These are phyloP conservation scores for Pasiphila rectangulata DNA, from an alignment of 2,888 invertebrate species.

Conservation along the genomic window DNA sequence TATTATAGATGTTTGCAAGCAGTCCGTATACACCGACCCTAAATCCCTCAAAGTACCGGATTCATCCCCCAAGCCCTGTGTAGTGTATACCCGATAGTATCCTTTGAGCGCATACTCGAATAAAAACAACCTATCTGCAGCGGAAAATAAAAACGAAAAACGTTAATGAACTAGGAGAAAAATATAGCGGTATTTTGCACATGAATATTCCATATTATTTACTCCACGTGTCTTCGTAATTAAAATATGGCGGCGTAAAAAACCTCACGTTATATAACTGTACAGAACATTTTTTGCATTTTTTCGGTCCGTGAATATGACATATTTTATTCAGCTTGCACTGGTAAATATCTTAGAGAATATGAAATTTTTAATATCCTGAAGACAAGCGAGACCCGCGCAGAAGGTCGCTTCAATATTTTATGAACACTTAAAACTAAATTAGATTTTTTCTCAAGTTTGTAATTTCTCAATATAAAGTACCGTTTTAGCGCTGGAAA, in stretches of 20 bases:
- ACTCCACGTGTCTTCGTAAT: constrained; percentile 33
- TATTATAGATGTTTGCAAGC: too few species aligned
- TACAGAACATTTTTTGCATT: constrained; percentile 31
- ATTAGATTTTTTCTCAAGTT: constrained; percentile 57
- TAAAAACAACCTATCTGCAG: constrained; percentile 34
- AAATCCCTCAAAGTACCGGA: constrained; percentile 56
- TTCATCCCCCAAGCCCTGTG: constrained; percentile 41
- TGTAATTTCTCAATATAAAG: constrained; percentile 27
- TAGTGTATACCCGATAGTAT: constrained; percentile 10
- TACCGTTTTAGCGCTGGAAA: constrained; percentile 21
- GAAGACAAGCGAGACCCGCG: constrained; percentile 55
- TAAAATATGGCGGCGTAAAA: constrained; percentile 34
- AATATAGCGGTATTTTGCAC: constrained; percentile 23
- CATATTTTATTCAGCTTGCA: constrained; percentile 37
- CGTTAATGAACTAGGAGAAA: constrained; percentile 43
- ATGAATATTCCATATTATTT: too few species aligned
- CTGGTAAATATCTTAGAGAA: constrained; percentile 44
- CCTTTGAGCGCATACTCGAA: constrained; percentile 53
- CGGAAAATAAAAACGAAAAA: constrained; percentile 40
- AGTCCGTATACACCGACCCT: not conserved
- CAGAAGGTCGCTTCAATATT: constrained; percentile 63
- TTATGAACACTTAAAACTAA: constrained; percentile 66
- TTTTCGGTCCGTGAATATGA: constrained; percentile 29
- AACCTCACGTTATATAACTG: constrained; percentile 19
- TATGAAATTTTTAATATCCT: constrained; percentile 66